A percentile compares a stretch with the other conserved stretches of the same genome.
phyloP scores from a whole-genome alignment of 1,140 invertebrate species.

The Drosophila ogumai region DNA sequence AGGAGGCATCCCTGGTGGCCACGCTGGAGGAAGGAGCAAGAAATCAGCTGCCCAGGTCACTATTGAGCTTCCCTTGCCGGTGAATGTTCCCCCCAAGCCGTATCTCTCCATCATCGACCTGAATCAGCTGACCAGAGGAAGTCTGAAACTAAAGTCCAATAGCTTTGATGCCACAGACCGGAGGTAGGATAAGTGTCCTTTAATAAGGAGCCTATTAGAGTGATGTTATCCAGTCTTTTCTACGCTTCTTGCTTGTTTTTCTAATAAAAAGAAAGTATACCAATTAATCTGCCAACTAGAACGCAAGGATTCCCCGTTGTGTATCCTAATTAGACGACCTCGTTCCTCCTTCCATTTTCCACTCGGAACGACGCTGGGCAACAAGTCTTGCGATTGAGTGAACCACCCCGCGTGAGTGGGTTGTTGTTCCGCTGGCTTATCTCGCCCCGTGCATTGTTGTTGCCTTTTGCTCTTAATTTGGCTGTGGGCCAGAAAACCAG shows the following conservation, averaged over 20 bases:
- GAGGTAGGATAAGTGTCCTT: conserved; percentile 28
- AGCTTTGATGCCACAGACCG: conserved; percentile 72
- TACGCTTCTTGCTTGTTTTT: conserved; percentile 48
- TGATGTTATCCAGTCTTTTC: conserved; percentile 27
- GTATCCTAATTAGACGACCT: conserved; percentile 4
- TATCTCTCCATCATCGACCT: conserved; percentile 90
- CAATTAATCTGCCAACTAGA: background rate
- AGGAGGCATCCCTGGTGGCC: conserved; percentile 21
- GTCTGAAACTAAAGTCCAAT: conserved; percentile 85
- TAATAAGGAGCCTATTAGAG: background rate
- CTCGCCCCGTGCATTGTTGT: background rate
- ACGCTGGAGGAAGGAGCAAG: conserved; percentile 30
- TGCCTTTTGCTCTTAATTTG: conserved; percentile 21
- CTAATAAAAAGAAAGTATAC: conserved; percentile 19
- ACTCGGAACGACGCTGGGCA: conserved; percentile 27
- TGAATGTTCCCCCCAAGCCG: conserved; percentile 86
- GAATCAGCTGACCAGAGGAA: conserved; percentile 88
- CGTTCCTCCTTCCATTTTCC: background rate
- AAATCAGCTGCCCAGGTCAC: conserved; percentile 35
- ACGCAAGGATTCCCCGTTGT: background rate
- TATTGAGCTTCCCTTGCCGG: conserved; percentile 65
- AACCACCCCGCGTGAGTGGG: conserved; percentile 2
- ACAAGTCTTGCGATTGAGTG: conserved; percentile 32
- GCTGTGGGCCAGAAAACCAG: conserved; percentile 7
- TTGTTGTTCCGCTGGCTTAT: conserved; percentile 11